Evolutionary conservation across 35 echinoderm and acorn worm genomes (phyloP).

Genomic region (Strongylocentrotus purpuratus): DNA sequence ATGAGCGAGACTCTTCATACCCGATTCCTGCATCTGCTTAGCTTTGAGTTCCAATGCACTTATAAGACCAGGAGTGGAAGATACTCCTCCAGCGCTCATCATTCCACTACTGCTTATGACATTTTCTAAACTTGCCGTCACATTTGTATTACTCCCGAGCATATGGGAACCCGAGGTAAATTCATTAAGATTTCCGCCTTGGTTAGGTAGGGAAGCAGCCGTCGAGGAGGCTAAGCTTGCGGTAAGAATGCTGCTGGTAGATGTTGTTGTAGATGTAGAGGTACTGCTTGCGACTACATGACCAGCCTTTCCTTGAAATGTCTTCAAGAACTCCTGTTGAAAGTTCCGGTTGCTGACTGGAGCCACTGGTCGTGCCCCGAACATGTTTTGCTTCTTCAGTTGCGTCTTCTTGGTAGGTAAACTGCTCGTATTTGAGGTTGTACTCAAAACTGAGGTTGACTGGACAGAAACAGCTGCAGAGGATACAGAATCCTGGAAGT

Average conservation of each 20-base stretch:
- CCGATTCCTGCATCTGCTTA: slow-evolving; percentile 34
- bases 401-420: slow-evolving; percentile 16
- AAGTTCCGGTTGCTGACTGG: background rate
- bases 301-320: slow-evolving; percentile 7
- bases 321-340: background rate
- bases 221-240: slow-evolving; percentile 25
- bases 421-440: slow-evolving; percentile 3
- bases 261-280: background rate
- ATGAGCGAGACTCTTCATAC: background rate
- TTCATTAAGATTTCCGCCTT: background rate
- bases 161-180: background rate
- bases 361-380: background rate
- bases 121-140: background rate
- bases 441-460: background rate
- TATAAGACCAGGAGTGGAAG: background rate
- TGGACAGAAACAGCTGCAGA: background rate
- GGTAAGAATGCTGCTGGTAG: background rate
- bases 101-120: background rate
- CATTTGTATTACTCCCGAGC: background rate
- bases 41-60: slow-evolving; percentile 33
- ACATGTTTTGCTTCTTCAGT: slow-evolving; percentile 43
- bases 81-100: background rate
- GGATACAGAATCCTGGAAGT: background rate
- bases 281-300: background rate
- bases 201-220: slow-evolving; percentile 15